phyloP scores from a whole-genome alignment of 2,797 vertebrate species.

The Molossus alvarezi region DNA sequence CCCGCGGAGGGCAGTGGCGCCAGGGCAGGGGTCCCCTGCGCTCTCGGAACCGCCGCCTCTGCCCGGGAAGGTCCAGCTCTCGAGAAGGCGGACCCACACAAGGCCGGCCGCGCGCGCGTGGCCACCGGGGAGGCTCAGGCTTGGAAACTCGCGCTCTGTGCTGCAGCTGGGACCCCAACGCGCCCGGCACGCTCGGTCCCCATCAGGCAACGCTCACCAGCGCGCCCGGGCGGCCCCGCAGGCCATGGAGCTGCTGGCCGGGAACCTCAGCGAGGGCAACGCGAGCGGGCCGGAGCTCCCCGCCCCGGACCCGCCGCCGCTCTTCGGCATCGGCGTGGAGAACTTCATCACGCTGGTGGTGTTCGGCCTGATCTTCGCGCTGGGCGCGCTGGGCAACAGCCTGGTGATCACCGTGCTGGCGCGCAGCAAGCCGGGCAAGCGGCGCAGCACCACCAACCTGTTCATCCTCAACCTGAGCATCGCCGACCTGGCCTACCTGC shows the following conservation, averaged over 20 bases:
- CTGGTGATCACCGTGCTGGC: conserved; percentile 98
- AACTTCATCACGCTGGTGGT: conserved; percentile 95
- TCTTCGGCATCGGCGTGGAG: conserved; percentile 95
- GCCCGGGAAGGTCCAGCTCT: neutral
- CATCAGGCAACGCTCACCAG: neutral
- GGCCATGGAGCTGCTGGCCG: conserved; percentile 81
- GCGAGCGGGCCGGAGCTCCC: conserved; percentile 69
- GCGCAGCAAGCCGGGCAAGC: conserved; percentile 94
- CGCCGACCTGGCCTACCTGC: conserved; percentile 97
- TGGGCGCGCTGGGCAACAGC: conserved; percentile 97
- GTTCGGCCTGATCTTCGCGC: conserved; percentile 96
- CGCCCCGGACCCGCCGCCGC: conserved; percentile 68
- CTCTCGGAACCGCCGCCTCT: neutral
- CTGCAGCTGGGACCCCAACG: accelerated
- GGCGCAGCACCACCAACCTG: conserved; percentile 97
- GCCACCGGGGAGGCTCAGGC: neutral
- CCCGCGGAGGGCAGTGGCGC: neutral
- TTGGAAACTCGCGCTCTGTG: neutral
- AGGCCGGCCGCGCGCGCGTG: neutral
- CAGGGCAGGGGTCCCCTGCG: neutral
- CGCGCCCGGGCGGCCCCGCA: neutral
- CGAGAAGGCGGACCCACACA: neutral
- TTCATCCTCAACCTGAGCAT: conserved; percentile 99
- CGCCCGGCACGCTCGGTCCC: neutral
- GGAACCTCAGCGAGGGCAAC: conserved; percentile 84